Evolutionary conservation across 2,797 vertebrate species (phyloP).

Genomic region (Picus viridis): DNA sequence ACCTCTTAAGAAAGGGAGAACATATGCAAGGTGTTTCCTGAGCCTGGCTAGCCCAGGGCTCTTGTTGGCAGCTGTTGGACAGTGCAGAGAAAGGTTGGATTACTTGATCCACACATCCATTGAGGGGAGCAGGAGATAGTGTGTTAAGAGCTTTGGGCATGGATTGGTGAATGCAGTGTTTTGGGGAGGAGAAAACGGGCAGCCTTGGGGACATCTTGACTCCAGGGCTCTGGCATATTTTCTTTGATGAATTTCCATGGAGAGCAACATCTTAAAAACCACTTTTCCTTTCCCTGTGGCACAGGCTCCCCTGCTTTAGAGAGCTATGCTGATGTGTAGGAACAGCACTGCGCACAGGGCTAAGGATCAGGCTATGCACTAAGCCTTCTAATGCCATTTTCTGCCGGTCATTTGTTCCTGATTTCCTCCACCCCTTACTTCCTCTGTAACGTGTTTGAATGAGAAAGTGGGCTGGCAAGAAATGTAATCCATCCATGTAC

Average conservation of each 20-base stretch:
- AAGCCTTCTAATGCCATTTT: slow-evolving; percentile 38
- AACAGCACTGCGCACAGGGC: not conserved
- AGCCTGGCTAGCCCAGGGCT: not conserved
- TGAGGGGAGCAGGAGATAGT: not conserved
- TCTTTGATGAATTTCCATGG: not conserved
- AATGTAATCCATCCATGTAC: slow-evolving; percentile 39
- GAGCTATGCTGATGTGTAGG: not conserved
- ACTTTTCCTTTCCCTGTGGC: not conserved
- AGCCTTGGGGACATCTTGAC: not conserved
- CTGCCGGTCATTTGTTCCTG: not conserved
- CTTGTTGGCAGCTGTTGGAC: not conserved
- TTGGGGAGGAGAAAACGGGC: not conserved
- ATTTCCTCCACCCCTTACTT: not conserved
- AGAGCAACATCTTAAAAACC: not conserved
- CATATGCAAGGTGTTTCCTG: not conserved
- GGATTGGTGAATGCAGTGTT: not conserved
- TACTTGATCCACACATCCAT: not conserved
- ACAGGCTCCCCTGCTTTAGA: not conserved
- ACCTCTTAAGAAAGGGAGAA: not conserved
- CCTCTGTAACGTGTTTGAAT: not conserved
- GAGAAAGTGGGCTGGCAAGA: slow-evolving; percentile 30
- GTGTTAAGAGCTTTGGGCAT: not conserved
- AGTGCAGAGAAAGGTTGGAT: not conserved
- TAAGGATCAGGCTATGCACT: not conserved
- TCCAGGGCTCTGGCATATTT: not conserved